Base-by-base conservation (phyloP, 2,888 invertebrate species). In the Parelbella ahira region DNA sequence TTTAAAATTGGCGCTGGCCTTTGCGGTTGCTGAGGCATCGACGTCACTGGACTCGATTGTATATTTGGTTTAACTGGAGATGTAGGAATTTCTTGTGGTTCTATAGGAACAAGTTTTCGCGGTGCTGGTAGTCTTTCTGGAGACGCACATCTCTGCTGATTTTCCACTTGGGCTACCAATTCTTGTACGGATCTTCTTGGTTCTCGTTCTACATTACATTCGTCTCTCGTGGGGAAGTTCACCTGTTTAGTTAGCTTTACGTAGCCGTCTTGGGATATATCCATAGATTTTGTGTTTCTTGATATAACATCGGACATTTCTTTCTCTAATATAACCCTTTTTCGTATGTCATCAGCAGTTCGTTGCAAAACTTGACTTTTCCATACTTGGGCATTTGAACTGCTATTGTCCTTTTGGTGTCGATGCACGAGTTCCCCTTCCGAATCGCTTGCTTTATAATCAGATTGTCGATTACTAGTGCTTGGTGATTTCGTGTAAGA, bases 161-260 rank as follows among this genome's bases (percentile, higher is more conserved):
- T 82, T 63, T 91, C 91, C 4, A 91, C 90, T 60, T 89, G 87
- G 1, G 91, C 91, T 11, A 91, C 91, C 52, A 91, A 68, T 58
- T 91, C 91, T 55, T 91, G 91, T 0, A 91, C 91, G 0, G 90
- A 89, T 51, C 84, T 89, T 27, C 90, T 77, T 1, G 80, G 79
- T 33, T 77, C 78, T 47, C 76, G 75, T 33, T 68, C 74, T 10
- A 68, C 54, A 23, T 53, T 53, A 23, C 50, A 64, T 11, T 72
- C 71, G 36, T 65, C 67, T 37, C 54, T 54, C 2, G 37, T 9
- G 3, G 53, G 49, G 49, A 69, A 69, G 36, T 53, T 71, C 1
- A 56, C 53, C 54, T 86, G 86, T 52, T 86, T 87, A 11, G 75
- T 69, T 15, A 88, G 67, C 53, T 78, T 87, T 0, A 88, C 81